Evolutionary conservation across 2,888 invertebrate species (phyloP).

Genomic region (Zele albiditarsus): DNA sequence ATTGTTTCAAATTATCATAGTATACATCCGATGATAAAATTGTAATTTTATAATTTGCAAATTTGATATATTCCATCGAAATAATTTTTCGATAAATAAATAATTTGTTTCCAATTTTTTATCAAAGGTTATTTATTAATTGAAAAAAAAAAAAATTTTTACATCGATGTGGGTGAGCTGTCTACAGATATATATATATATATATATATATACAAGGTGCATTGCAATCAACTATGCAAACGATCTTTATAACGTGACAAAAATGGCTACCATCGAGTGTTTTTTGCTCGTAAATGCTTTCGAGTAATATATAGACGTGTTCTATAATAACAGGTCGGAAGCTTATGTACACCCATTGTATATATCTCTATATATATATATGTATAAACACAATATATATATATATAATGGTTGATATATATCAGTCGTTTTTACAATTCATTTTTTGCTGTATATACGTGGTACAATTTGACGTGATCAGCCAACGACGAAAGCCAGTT

Average conservation of each 20-base stretch:
- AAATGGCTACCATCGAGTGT: slow-evolving; percentile 50
- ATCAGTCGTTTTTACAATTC: slow-evolving; percentile 27
- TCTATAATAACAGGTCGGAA: slow-evolving; percentile 55
- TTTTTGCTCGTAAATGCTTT: slow-evolving; percentile 67
- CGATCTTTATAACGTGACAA: slow-evolving; percentile 52
- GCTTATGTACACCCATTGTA: background rate
- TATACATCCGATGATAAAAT: no score
- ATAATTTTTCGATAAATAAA: no score
- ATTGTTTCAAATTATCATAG: no score
- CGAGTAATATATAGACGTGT: slow-evolving; percentile 59
- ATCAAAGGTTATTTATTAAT: background rate
- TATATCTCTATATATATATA: background rate
- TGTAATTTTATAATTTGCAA: no score
- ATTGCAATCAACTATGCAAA: slow-evolving; percentile 67
- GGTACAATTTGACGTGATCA: slow-evolving; percentile 39
- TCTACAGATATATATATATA: background rate
- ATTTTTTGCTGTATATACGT: background rate
- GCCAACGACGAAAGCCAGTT: slow-evolving; percentile 41
- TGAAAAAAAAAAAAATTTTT: background rate
- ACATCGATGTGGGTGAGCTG: background rate
- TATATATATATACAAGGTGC: slow-evolving; percentile 33
- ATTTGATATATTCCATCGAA: no score
- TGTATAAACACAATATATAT: no score
- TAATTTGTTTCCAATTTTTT: no score
- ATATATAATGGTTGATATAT: slow-evolving; percentile 47